These are phyloP conservation scores for Epinotia bilunana DNA, from an alignment of 2,888 invertebrate genomes.

Conservation along the genomic window DNA sequence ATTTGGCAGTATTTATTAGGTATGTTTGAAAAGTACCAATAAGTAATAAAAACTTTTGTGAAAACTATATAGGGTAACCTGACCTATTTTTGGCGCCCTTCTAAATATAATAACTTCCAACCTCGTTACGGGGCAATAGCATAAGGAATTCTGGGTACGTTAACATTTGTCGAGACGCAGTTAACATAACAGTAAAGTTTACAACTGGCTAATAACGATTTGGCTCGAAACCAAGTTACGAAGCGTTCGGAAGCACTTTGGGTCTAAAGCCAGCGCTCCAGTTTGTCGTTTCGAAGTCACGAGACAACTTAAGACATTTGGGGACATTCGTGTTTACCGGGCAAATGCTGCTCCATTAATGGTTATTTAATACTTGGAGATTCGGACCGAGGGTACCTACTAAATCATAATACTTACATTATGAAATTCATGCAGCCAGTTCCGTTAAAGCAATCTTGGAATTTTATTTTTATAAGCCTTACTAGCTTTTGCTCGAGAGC, in stretches of 20 bases:
- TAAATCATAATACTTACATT: constrained; percentile 10
- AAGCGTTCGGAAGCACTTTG: constrained; percentile 39
- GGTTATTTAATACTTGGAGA: constrained; percentile 26
- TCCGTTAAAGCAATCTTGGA: background rate
- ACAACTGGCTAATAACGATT: constrained; percentile 45
- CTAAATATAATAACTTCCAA: too few species aligned
- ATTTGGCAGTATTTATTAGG: too few species aligned
- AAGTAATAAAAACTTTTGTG: too few species aligned
- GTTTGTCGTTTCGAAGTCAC: constrained; percentile 43
- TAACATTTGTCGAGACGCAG: constrained; percentile 30
- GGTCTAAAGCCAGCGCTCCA: constrained; percentile 33
- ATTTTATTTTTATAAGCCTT: background rate
- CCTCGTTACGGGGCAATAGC: too few species aligned
- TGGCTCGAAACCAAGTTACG: constrained; percentile 43
- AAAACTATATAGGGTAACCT: too few species aligned
- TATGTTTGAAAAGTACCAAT: too few species aligned
- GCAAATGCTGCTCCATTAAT: constrained; percentile 30
- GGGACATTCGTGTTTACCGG: constrained; percentile 35
- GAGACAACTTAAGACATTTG: constrained; percentile 44
- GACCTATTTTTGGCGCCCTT: too few species aligned
- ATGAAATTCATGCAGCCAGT: background rate
- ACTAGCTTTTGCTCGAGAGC: background rate
- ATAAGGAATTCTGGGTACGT: too few species aligned
- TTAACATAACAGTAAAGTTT: constrained; percentile 38
- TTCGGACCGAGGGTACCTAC: background rate